Base-by-base conservation (phyloP, 2,888 invertebrate genomes). In the Drosophila vallismaia region DNA sequence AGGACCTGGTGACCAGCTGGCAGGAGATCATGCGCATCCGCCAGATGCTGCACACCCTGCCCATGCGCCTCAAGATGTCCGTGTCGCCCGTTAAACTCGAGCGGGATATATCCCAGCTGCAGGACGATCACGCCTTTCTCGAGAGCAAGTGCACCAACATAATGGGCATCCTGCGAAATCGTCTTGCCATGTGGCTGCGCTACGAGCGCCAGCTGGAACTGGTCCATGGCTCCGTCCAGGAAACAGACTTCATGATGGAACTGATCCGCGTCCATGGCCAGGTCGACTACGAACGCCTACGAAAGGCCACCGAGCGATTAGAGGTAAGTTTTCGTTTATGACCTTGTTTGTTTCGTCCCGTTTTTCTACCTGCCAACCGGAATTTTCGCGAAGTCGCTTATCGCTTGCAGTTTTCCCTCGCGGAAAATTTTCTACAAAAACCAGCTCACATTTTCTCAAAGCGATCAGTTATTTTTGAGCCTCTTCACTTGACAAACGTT, bases 241-340 rank as follows among this genome's bases (percentile, higher is more conserved):
- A 97, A 83, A 96, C 96, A 0, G 96, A 97, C 90, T 97, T 96
- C 84, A 96, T 97, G 96, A 96, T 96, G 92, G 96, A 97, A 76
- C 92, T 97, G 64, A 92, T 97, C 10, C 95, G 96, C 0, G 95
- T 97, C 0, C 96, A 97, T 88, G 96, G 96, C 1, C 95, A 95
- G 70, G 95, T 97, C 12, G 96, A 97, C 90, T 97, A 96, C 86
- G 96, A 96, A 74, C 93, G 97, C 7, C 92, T 97, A 63, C 93
- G 95, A 55, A 96, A 96, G 88, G 96, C 96, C 44, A 97, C 97
- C 0, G 96, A 96, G 91, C 93, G 96, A 86, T 93, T 97, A 62
- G 96, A 97, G 95, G 97, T 97, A 82, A 93, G 94, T 92, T 56
- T 24, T 54, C n/a, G n/a, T 36, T 36, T 36, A 36, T 59, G 75